Evolutionary conservation across 92 coral and sea anemone species (phyloP).

Genomic region (Blastomussa wellsi): DNA sequence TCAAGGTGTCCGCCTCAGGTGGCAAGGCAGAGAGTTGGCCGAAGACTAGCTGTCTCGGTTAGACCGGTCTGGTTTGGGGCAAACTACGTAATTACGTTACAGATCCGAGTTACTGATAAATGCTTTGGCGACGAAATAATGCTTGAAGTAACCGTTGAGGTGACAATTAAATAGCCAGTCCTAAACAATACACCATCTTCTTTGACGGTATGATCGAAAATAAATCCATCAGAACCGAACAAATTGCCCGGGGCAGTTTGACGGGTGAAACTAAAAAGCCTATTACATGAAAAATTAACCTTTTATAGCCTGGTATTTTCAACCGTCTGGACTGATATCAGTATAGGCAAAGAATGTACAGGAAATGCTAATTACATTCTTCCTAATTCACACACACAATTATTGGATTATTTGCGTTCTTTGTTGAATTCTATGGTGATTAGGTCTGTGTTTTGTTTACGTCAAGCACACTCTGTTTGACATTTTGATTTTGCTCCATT

Average conservation of each 20-base stretch:
- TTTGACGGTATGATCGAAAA: neutral
- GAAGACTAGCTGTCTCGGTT: too few species aligned
- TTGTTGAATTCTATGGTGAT: neutral
- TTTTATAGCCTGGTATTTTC: neutral
- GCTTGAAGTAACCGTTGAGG: too few species aligned
- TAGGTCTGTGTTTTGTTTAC: neutral
- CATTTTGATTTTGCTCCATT: neutral
- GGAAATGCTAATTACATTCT: conserved; percentile 36
- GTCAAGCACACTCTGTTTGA: neutral
- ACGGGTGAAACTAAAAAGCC: neutral
- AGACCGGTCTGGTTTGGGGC: too few species aligned
- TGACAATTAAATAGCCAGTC: neutral
- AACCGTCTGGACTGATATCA: neutral
- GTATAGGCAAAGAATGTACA: neutral
- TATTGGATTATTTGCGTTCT: conserved; percentile 17
- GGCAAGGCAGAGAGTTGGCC: too few species aligned
- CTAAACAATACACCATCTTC: neutral
- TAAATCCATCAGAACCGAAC: neutral
- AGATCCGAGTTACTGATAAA: too few species aligned
- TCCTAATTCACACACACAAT: conserved; percentile 12
- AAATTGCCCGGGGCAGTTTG: neutral
- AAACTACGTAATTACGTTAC: too few species aligned
- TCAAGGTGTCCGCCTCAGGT: too few species aligned
- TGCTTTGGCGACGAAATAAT: too few species aligned
- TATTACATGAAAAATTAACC: too few species aligned